Base-by-base conservation (phyloP, 2,888 invertebrate genomes). In the Aethes cnicana region DNA sequence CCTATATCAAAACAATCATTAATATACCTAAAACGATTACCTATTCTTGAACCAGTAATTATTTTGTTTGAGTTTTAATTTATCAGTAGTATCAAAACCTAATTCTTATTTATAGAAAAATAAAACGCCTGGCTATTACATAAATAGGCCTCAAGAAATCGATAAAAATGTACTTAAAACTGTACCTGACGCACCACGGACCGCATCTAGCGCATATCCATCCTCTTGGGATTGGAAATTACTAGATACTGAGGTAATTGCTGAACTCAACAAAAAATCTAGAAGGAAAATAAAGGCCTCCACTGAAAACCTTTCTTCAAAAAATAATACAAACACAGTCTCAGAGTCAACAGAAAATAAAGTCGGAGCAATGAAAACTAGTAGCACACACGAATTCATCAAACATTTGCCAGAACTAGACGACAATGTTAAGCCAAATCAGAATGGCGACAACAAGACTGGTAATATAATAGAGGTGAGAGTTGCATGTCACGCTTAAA, bases 141-240 rank as follows among this genome's bases (percentile, higher is more conserved):
- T 93, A 70, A 95, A 92, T 61, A 92, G 94, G 66, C 91, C 93
- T 11, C 91, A 92, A 57, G 97, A 97, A 75, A 90, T 97, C 55
- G 96, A 97, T 67, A 91, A 93, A 60, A 92, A 92, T 53, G 84
- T 93, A 36, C 84, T 97, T 18, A 91, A 92, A 55, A 91, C 92
- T 30, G 77, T 96, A 57, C 96, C 96, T 4, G 95, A 96, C 43
- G 96, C 96, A 17, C 96, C 97, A 1, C 91, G 96, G 68, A 93
- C 94, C 7, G 92, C 95, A 2, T 93, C 93, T 25, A 93, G 92
- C 58, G 90, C 92, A 20, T 93, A 93, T 63, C 94, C 94, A 0
- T 82, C 91, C 14, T 90, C 91, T 46, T 95, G 94, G 92, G 95
- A 95, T 64, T 95, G 95, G 95, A 90, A 91, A 60, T 81, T 94